These are phyloP conservation scores for cattle (Bos taurus) DNA, from an alignment of 2,113 vertebrate species.

Conservation along the genomic window DNA sequence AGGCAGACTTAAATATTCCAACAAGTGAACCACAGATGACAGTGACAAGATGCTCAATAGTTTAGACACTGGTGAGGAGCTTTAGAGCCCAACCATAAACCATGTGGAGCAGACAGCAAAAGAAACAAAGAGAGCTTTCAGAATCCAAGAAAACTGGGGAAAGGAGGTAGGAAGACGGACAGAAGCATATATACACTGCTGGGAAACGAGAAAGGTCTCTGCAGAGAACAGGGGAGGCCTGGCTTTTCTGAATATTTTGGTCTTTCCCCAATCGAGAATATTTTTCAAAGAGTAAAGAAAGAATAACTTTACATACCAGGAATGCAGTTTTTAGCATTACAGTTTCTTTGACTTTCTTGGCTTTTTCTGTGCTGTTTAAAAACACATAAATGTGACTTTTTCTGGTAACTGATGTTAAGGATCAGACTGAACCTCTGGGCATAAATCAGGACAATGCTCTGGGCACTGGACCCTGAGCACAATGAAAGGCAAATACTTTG, in stretches of 20 bases:
- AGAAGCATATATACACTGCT: neutral
- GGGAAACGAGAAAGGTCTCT: neutral
- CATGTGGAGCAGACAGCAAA: neutral
- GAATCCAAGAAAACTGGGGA: neutral
- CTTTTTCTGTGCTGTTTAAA: conserved; percentile 67
- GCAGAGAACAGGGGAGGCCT: neutral
- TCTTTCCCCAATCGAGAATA: conserved; percentile 9
- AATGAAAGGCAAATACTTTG: conserved; percentile 66
- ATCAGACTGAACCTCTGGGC: conserved; percentile 68
- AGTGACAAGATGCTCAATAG: neutral
- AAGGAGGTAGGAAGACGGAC: neutral
- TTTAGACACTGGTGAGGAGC: neutral
- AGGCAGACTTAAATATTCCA: neutral
- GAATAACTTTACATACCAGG: neutral
- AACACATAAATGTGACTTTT: conserved; percentile 66
- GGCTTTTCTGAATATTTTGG: conserved; percentile 34
- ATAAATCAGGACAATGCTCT: conserved; percentile 62
- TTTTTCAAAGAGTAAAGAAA: conserved; percentile 20
- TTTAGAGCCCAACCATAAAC: neutral
- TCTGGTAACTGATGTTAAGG: conserved; percentile 74
- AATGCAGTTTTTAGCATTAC: conserved; percentile 52
- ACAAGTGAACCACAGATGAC: neutral
- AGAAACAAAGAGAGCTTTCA: neutral
- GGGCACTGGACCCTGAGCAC: conserved; percentile 67
- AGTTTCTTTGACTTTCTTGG: conserved; percentile 71